Base-by-base conservation (phyloP, 2,113 vertebrate genomes). In the Crotalus tigris region DNA sequence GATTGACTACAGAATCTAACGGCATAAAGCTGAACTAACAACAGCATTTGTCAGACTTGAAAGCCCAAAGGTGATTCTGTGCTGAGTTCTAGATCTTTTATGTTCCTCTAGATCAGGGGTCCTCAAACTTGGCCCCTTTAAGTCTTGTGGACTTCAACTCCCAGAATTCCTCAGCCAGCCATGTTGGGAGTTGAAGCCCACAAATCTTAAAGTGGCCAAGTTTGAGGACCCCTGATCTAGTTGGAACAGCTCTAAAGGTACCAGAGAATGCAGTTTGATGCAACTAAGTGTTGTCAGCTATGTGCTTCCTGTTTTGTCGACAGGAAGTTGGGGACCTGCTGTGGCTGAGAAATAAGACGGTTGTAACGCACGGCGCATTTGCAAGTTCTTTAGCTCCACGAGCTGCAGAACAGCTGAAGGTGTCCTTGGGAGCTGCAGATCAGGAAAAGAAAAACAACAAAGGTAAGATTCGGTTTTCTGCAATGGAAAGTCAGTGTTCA, bases 221-320 rank as follows among this genome's bases (percentile, higher is more conserved):
- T 51, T 51, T 51, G 49, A 51, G 8, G 49, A 51, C 1, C 8
- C 49, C 49, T 51, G 49, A 51, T 51, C 49, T 51, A 51, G 88
- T 17, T 5, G 21, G 2, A 3, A 12, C 10, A 49, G 44, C 26
- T n/a, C 26, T 51, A 13, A 53, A 57, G 75, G 57, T 93, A 58
- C 75, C 75, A 64, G 4, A 54, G 88, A 24, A 86, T 61, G 46
- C 75, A 87, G 92, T 12, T 97, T 92, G 94, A 49, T 94, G 95
- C 92, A 95, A 96, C 81, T 94, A 91, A 93, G 51, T 97, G 97
- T 95, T 97, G 95, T 97, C 96, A 96, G 93, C 15, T 54, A 94
- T 96, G 96, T 93, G 17, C 97, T 99, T 99, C 99, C 99, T 99
- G 99, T 99, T 99, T 99, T 97, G 98, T 97, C 95, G 94, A 96